Base-by-base conservation (phyloP, 1,140 invertebrate species). In the Onthophagus taurus region DNA sequence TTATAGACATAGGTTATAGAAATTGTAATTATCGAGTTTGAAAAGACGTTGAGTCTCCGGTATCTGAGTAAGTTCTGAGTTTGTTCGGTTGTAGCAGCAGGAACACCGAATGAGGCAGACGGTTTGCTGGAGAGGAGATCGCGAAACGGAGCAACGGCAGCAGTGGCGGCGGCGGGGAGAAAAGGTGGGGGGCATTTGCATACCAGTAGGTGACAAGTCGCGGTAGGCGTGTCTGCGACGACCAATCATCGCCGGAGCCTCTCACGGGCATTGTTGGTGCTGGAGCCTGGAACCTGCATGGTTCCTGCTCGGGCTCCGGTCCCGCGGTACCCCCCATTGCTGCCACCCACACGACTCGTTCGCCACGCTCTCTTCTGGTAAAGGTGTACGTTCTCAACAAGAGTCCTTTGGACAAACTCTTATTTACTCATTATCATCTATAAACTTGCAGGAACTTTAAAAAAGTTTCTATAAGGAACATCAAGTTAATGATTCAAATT, bases 201-300 rank as follows among this genome's bases (percentile, higher is more conserved):
- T 62, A 62, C 60, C 60, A 58, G 60, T 62, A 62, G 60, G 60
- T 62, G 60, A 62, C 60, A 62, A 62, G 57, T 62, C 55, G 57
- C 55, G 60, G 46, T 39, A 44, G 60, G 59, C 60, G 60, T 53
- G 51, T 50, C 50, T 31, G 38, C 30, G 21, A 42, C 58, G 50
- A 42, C 60, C 60, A 62, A 62, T 62, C 44, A 18, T 39, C 23
- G 54, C 50, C 42, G 47, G 42, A 45, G 35, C 31, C 41, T 36
- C 45, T 55, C 48, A 50, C 53, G 49, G 54, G 49, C 49, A 55
- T 54, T 57, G 49, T 57, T 46, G 33, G 45, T 50, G 48, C 47
- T 53, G 51, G 50, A 57, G 51, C 51, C 48, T 53, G n/a, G 57
- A 57, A 57, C 58, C 56, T 51, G 54, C 53, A 58, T 58, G 58